phyloP scores from a whole-genome alignment of 2,113 vertebrate genomes.

The Colius striatus region DNA sequence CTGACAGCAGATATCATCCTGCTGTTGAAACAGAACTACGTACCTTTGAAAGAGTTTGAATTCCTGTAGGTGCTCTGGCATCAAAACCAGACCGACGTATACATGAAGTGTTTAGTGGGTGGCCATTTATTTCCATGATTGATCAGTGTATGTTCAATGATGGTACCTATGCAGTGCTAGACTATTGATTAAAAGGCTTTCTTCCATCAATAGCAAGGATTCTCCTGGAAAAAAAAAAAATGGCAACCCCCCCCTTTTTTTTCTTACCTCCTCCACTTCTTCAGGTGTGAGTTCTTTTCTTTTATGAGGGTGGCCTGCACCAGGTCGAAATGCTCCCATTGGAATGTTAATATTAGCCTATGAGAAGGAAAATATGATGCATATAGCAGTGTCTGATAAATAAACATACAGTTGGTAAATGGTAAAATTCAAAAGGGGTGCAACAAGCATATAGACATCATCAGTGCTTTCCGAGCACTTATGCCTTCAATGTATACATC shows the following conservation, averaged over 20 bases:
- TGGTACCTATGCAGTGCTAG: not conserved
- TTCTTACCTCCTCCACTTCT: slow-evolving; percentile 88
- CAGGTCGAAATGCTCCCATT: slow-evolving; percentile 96
- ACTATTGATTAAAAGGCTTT: not conserved
- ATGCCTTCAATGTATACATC: not conserved
- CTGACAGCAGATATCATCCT: not conserved
- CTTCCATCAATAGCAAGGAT: not conserved
- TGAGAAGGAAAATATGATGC: slow-evolving; percentile 51
- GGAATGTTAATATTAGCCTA: slow-evolving; percentile 99
- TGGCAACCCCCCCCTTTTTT: not conserved
- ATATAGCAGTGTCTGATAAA: not conserved
- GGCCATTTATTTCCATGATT: not conserved
- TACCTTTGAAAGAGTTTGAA: not conserved
- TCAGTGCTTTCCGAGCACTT: not conserved
- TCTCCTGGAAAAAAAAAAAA: not conserved
- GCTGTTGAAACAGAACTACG: not conserved
- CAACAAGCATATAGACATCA: not conserved
- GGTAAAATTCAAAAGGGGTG: not conserved
- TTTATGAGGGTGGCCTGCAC: slow-evolving; percentile 92
- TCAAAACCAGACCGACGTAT: not conserved
- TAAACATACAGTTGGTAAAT: not conserved
- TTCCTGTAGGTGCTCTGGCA: not conserved
- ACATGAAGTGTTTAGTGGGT: not conserved
- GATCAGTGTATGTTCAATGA: not conserved
- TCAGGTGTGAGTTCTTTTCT: slow-evolving; percentile 90